Conservation (phyloP, 2,113 vertebrate genomes). For the Gyps fulvus region DNA sequence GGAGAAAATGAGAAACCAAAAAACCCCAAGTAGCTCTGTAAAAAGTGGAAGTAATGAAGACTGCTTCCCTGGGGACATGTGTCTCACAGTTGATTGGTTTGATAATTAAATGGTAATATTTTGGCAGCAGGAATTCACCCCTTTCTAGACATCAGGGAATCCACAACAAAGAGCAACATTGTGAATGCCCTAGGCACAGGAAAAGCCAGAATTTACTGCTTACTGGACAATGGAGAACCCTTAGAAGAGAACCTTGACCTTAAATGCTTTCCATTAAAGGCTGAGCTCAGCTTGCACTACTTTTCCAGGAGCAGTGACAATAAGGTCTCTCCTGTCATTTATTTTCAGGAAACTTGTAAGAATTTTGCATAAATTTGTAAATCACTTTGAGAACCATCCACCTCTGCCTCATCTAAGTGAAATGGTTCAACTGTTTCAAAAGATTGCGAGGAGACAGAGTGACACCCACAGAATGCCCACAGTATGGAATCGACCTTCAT, state of each 20-base stretch:
- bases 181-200: not conserved
- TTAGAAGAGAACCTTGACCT: slow-evolving; percentile 3
- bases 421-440: not conserved
- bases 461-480: not conserved
- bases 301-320: not conserved
- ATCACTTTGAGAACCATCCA: not conserved
- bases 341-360: not conserved
- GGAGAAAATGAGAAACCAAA: slow-evolving; percentile 44
- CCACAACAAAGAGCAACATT: not conserved
- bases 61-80: slow-evolving; percentile 18
- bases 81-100: slow-evolving; percentile 38
- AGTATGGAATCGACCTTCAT: not conserved
- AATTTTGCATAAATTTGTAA: not conserved
- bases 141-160: slow-evolving; percentile 28
- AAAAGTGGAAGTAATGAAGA: slow-evolving; percentile 39
- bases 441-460: not conserved
- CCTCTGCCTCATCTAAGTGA: not conserved
- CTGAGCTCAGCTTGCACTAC: not conserved
- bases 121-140: not conserved
- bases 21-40: slow-evolving; percentile 2
- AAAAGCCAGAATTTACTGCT: slow-evolving; percentile 25
- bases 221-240: not conserved
- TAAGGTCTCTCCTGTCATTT: not conserved
- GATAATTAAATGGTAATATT: slow-evolving; percentile 52
- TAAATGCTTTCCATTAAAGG: not conserved